Evolutionary conservation across 2,888 invertebrate species (phyloP).

Genomic region (Limnephilus marmoratus): DNA sequence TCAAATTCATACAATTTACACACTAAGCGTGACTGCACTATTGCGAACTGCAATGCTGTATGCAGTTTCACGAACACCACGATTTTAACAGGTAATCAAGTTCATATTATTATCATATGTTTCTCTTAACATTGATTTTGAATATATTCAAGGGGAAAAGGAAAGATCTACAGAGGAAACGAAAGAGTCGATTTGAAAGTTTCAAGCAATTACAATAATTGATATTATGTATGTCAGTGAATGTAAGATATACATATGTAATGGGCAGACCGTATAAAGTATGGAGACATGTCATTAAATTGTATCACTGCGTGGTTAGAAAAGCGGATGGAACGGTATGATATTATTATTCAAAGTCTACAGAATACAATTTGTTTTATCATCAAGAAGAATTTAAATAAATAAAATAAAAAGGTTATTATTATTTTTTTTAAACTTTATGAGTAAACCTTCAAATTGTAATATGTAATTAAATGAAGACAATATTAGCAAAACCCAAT

Average conservation of each 20-base stretch:
- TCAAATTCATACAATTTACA: background rate
- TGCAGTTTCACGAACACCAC: too few relatives aligned
- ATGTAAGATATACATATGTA: background rate
- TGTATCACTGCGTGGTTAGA: background rate
- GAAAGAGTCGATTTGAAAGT: background rate
- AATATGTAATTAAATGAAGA: too few relatives aligned
- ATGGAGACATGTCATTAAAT: background rate
- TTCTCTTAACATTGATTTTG: background rate
- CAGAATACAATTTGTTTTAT: too few relatives aligned
- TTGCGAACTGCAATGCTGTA: too few relatives aligned
- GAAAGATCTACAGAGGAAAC: background rate
- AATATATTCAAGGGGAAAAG: background rate
- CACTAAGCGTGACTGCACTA: background rate
- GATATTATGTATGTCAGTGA: conserved; percentile 2
- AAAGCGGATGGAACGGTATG: background rate
- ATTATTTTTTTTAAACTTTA: too few relatives aligned
- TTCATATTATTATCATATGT: background rate
- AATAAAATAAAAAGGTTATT: too few relatives aligned
- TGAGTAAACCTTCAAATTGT: too few relatives aligned
- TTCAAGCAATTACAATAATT: background rate
- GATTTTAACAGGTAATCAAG: background rate
- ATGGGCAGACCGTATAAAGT: background rate
- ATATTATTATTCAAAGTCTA: background rate
- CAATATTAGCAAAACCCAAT: too few relatives aligned
- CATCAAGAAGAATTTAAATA: too few relatives aligned